phyloP scores from a whole-genome alignment of 1,140 invertebrate species.

The Oedothorax gibbosus region DNA sequence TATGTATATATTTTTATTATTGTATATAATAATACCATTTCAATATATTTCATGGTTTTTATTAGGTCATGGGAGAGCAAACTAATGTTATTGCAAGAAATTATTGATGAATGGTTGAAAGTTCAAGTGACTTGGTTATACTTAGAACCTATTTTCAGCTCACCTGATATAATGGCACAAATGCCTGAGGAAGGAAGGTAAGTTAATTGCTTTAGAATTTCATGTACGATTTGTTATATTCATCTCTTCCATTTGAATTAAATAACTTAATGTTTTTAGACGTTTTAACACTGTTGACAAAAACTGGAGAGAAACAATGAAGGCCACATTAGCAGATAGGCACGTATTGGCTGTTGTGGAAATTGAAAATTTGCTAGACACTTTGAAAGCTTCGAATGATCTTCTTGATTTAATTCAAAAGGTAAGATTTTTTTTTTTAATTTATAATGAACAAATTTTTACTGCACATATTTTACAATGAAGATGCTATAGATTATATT shows the following conservation, averaged over 20 bases:
- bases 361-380: constrained; percentile 92
- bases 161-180: constrained; percentile 94
- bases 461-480: not conserved
- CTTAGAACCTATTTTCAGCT: constrained; percentile 96
- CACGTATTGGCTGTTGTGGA: constrained; percentile 86
- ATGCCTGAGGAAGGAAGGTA: constrained; percentile 87
- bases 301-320: constrained; percentile 94
- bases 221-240: not conserved
- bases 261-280: constrained; percentile 41
- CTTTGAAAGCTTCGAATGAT: constrained; percentile 88
- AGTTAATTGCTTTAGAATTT: not conserved
- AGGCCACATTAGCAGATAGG: constrained; percentile 80
- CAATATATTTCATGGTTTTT: not conserved
- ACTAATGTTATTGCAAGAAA: constrained; percentile 76
- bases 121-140: constrained; percentile 98
- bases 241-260: not conserved
- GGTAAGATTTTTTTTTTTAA: constrained; percentile 24
- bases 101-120: constrained; percentile 95
- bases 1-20: not conserved
- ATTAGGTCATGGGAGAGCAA: constrained; percentile 71
- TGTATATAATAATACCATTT: not conserved
- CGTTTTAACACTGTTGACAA: constrained; percentile 66
- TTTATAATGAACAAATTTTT: not conserved
- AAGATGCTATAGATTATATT: not conserved
- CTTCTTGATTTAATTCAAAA: constrained; percentile 70